phyloP scores from a whole-genome alignment of 2,113 vertebrate species.

The Calypte anna region DNA sequence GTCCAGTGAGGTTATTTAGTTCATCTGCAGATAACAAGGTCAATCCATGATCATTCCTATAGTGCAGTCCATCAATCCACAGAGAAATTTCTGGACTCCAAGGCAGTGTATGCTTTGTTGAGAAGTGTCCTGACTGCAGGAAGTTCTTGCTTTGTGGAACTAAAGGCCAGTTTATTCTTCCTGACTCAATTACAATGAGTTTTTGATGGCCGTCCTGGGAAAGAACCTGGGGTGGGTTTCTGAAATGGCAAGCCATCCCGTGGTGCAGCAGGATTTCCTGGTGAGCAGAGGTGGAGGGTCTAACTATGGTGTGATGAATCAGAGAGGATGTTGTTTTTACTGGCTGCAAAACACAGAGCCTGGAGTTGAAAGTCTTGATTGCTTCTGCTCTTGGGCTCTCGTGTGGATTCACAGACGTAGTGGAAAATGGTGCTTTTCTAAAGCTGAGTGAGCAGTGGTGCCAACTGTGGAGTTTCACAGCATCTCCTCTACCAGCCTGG shows the following conservation, averaged over 20 bases:
- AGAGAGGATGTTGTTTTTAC: not conserved
- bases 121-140: not conserved
- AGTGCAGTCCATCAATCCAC: not conserved
- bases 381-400: fast-evolving
- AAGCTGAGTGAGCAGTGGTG: not conserved
- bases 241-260: not conserved
- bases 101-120: not conserved
- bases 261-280: not conserved
- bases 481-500: not conserved
- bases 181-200: not conserved
- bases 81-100: not conserved
- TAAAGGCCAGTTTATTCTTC: not conserved
- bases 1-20: not conserved
- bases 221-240: fast-evolving
- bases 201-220: not conserved
- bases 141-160: not conserved
- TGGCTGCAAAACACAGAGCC: not conserved
- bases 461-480: not conserved
- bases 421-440: not conserved
- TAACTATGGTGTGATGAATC: not conserved
- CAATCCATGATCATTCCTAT: not conserved
- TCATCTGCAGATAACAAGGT: not conserved
- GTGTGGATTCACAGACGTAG: not conserved
- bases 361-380: not conserved
- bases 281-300: not conserved